Evolutionary conservation across 2,888 invertebrate species (phyloP).

Genomic region (Luperina testacea): DNA sequence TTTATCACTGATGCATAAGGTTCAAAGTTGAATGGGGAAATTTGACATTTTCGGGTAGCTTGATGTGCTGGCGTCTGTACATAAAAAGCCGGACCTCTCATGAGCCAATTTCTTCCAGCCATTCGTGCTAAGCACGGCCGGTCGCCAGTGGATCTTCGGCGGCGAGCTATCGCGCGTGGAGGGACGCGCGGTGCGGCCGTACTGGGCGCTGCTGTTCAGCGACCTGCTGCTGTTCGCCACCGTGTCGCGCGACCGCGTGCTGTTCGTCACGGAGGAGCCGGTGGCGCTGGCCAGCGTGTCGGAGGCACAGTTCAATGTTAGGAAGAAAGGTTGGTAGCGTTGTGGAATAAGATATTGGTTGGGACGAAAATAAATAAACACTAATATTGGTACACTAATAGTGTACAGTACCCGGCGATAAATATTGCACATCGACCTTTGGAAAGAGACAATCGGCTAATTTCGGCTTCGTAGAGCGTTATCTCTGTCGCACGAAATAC

Average conservation of each 20-base stretch:
- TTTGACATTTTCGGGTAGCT: no score
- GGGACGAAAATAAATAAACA: no score
- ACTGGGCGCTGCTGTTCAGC: conserved; percentile 96
- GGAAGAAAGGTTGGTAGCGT: conserved; percentile 92
- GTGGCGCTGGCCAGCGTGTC: conserved; percentile 94
- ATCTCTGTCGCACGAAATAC: no score
- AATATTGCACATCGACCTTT: no score
- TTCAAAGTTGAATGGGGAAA: no score
- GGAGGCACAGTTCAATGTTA: conserved; percentile 95
- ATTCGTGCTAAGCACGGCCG: conserved; percentile 95
- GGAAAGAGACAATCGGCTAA: no score
- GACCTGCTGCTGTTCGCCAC: conserved; percentile 96
- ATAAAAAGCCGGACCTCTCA: no score
- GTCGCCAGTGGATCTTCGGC: conserved; percentile 97
- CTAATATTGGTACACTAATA: no score
- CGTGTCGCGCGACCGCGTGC: conserved; percentile 95
- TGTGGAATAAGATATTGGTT: background rate
- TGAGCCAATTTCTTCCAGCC: conserved; percentile 86
- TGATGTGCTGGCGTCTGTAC: no score
- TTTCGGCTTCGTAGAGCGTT: no score
- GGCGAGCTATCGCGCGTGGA: conserved; percentile 96
- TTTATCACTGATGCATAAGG: no score
- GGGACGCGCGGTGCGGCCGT: conserved; percentile 94
- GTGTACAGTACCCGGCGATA: no score
- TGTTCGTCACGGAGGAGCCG: conserved; percentile 97